Evolutionary conservation across 2,113 vertebrate species (phyloP).

Genomic region (Epinephelus moara): DNA sequence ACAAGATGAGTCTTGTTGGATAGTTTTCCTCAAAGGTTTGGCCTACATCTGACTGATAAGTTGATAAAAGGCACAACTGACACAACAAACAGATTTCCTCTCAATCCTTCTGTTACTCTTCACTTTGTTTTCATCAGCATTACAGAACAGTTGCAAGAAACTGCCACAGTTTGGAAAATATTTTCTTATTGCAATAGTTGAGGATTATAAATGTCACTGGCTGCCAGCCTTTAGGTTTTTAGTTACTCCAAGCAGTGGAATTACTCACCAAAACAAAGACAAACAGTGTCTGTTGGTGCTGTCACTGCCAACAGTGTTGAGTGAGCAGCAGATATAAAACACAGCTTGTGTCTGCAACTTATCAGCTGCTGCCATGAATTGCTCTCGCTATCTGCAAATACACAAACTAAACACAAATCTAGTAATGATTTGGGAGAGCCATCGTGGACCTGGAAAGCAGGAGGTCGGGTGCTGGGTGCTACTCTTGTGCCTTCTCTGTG

Average conservation of each 20-base stretch:
- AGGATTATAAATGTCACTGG: background rate
- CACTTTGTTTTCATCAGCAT: background rate
- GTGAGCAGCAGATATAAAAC: background rate
- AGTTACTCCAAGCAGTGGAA: background rate
- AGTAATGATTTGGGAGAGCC: background rate
- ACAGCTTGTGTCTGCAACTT: conserved; percentile 11
- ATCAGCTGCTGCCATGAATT: background rate
- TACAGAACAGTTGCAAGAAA: background rate
- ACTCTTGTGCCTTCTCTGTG: no score
- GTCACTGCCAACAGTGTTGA: background rate
- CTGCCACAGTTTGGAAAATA: background rate
- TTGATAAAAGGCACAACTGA: background rate
- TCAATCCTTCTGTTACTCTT: background rate
- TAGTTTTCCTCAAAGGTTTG: conserved; percentile 22
- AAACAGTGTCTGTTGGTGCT: conserved; percentile 1
- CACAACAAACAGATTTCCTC: background rate
- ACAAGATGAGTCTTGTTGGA: background rate
- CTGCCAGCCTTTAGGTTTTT: background rate
- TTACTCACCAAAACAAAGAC: conserved; percentile 5
- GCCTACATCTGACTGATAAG: conserved; percentile 6
- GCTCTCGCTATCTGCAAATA: background rate
- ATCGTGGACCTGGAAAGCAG: no score
- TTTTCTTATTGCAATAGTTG: background rate
- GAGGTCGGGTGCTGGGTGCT: no score
- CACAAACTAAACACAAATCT: background rate